Base-by-base conservation (phyloP, 2,888 invertebrate genomes). In the Drosophila leonis region DNA sequence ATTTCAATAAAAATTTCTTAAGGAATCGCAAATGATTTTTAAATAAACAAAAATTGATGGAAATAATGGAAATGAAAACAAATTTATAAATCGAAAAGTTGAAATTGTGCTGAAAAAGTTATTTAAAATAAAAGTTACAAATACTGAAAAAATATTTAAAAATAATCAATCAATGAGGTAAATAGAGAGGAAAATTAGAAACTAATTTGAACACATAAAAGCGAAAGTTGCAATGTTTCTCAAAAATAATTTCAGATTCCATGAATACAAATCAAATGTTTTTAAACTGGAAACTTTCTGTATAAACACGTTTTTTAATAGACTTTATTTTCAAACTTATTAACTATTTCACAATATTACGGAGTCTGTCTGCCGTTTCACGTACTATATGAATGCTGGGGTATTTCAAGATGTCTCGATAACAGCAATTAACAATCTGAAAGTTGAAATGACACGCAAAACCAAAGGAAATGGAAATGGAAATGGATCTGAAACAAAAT, bases 261-360 rank as follows among this genome's bases (percentile, higher is more conserved):
- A n/a, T n/a, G n/a, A n/a, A n/a, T n/a, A n/a, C n/a, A n/a, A n/a
- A n/a, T n/a, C n/a, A n/a, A 52, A 35, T 35, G 15, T 15, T 20
- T 9, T 0, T 6, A 37, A 37, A 52, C 15, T 27, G 13, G 15
- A 33, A 13, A 44, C 24, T 57, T 56, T 48, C 57, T 54, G 63
- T 56, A 63, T 56, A 63, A 57, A 66, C 52, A 24, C 49, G 33
- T 24, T 41, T 67, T 56, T 68, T 42, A 48, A 20, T 70, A 49
- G 61, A 70, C 24, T 75, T 78, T 75, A 72, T 75, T 72, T 64
- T 44, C 54, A 55, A 75, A 62, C 79, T 79, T 79, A 78, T 44
- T 13, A 33, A 41, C 68, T 78, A 78, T 62, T 72, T 75, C 79
- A 78, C 68, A 79, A 67, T 69, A 63, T 67, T 57, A 67, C 64